Evolutionary conservation across 2,113 vertebrate species (phyloP), one percentile per base, ranked within the genome.

Genomic region (Neodontobutis hainanensis): DNA sequence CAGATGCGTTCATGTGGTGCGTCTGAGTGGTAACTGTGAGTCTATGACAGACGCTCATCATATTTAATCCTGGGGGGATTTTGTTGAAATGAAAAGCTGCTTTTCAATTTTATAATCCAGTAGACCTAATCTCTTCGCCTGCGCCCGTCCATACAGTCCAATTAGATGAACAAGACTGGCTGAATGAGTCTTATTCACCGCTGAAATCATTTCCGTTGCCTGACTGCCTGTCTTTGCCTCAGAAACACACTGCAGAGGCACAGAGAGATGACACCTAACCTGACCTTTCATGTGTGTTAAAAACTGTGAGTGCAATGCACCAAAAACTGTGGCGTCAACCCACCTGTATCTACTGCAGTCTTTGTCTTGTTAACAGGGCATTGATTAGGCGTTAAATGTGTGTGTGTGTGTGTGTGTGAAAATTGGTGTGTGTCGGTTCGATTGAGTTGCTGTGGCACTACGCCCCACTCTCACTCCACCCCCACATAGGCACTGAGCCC

Each of bases 51-150:
- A 89, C 69, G 87, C 70, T 89, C 84, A 81, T 87, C 85, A 89
- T 89, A 84, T 88, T 90, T 90, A 91, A 90, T 91, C 89, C 87
- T 65, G 74, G 61, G 76, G 80, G 85, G 89, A 90, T 90, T 91
- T 90, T 36, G 71, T 71, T 68, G 74, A 90, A 87, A 91, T 89
- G 83, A 89, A 91, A 91, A 91, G 88, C 88, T 87, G 89, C 87
- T 91, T 91, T 90, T 89, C 78, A 90, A 87, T 89, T 90, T 90
- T 80, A 90, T 88, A 91, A 91, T 91, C 88, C 88, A 67, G 84
- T 77, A 75, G 75, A 76, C 88, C 85, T 90, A 90, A 90, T 91
- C 89, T 87, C 80, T 78, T 67, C 45, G 16, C 68, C 75, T 49
- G 19, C 65, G 45, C 70, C 58, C 44, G 11, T 80, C 75, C 75